Conservation (phyloP, 2,888 invertebrate genomes). For the Serrognathus titanus region DNA sequence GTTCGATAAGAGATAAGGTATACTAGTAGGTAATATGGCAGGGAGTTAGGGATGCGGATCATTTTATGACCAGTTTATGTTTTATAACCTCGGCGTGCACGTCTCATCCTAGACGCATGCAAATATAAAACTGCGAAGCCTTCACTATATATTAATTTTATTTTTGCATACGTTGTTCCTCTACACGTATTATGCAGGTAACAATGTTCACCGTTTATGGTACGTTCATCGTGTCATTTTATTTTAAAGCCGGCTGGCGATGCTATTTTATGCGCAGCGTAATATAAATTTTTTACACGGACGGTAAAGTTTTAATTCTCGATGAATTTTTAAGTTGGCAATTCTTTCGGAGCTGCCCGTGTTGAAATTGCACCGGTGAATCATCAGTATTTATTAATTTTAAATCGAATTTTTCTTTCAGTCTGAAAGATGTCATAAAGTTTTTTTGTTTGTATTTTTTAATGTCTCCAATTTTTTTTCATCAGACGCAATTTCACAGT, state of each 20-base stretch:
- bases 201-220: constrained; percentile 9
- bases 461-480: too few species aligned
- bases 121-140: constrained; percentile 42
- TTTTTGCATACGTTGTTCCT: constrained; percentile 36
- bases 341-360: not conserved
- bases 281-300: constrained; percentile 1
- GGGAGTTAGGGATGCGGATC: too few species aligned
- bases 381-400: too few species aligned
- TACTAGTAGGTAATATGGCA: too few species aligned
- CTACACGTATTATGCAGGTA: constrained; percentile 11
- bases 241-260: constrained; percentile 3
- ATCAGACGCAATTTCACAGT: too few species aligned
- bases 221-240: constrained; percentile 2
- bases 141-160: constrained; percentile 44
- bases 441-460: too few species aligned
- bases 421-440: too few species aligned
- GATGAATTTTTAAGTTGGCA: not conserved
- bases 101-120: constrained; percentile 40
- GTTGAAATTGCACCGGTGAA: not conserved
- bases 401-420: too few species aligned
- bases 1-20: constrained; percentile 29
- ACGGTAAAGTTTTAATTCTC: constrained; percentile 8
- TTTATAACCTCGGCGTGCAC: constrained; percentile 38
- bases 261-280: constrained; percentile 6
- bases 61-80: constrained; percentile 43